Evolutionary conservation across 2,113 vertebrate genomes (phyloP), one percentile per base, ranked within the genome.

Genomic region (Oryzias woworae): DNA sequence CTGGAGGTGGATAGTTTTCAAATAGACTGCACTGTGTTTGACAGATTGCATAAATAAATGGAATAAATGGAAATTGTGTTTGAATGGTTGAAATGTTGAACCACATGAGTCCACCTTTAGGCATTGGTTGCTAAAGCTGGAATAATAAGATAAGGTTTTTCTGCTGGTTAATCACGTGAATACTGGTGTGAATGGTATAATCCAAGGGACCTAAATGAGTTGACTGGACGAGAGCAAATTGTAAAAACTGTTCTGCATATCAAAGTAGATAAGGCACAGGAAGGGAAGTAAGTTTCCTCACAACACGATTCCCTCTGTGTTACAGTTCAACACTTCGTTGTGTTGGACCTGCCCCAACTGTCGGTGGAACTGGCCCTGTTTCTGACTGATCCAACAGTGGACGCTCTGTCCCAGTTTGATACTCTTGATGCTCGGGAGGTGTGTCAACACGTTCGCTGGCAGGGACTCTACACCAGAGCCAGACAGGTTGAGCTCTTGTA

Each of bases 401-500:
- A 93, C 59, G 24, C 88, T 85, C 68, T 80, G 85, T 59, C 93
- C 92, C 67, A 97, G 61, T 4, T 88, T 91, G 66, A 97, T 87
- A 18, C 93, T 96, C 88, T 95, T 95, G 73, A 99, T 90, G 1
- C 92, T 93, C 0, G 95, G 95, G 62, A 99, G 81, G 58, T 94
- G 87, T 63, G 81, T 89, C 22, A 98, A 85, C 71, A 94, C 86
- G 22, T 79, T 82, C 45, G 89, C 92, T 1, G 96, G 95, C 68
- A 96, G 83, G 2, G 91, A 89, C 0, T 65, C 69, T 62, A 95
- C 49, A 0, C 90, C 90, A 0, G 95, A 95, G 66, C 92, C 92
- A 0, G 94, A 94, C 71, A 99, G 85, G 69, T 95, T 94, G 67
- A 99, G 92, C 74, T 98, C 97, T 50, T 96, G 96, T 50, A 99